phyloP scores from a whole-genome alignment of 2,888 invertebrate species.

The Gisinianus flammeolus region DNA sequence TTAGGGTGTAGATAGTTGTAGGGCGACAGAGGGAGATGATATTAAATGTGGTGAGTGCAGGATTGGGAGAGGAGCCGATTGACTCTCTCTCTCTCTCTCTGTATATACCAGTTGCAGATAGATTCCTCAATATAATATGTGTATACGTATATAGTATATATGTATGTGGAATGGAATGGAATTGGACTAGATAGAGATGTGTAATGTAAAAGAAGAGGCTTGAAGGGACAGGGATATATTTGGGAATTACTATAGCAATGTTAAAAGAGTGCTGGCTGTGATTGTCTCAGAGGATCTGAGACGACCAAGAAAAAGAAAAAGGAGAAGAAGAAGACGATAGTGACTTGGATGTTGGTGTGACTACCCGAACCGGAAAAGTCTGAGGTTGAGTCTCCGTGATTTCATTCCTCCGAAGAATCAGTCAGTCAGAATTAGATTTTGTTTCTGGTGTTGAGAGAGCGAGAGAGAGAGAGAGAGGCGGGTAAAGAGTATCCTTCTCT shows the following conservation, averaged over 20 bases:
- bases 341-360: background rate
- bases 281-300: constrained; percentile 29
- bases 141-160: too few species aligned
- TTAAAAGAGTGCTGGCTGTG: constrained; percentile 24
- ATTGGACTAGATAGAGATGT: background rate
- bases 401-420: constrained; percentile 26
- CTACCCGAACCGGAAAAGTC: constrained; percentile 30
- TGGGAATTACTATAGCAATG: constrained; percentile 19
- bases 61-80: constrained; percentile 26
- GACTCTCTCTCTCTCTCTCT: constrained; percentile 5
- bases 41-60: constrained; percentile 24
- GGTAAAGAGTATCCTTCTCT: background rate
- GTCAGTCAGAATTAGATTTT: constrained; percentile 38
- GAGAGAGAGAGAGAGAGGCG: too few species aligned
- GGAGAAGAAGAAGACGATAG: background rate
- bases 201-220: background rate
- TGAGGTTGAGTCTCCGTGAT: constrained; percentile 13
- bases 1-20: constrained; percentile 4
- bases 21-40: constrained; percentile 29
- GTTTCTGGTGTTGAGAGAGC: background rate
- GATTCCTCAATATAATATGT: background rate
- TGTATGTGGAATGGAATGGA: background rate
- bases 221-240: constrained; percentile 14
- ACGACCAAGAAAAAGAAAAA: background rate
- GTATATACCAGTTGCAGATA: background rate